Evolutionary conservation across 2,113 vertebrate species (phyloP).

Genomic region (Gymnogyps californianus): DNA sequence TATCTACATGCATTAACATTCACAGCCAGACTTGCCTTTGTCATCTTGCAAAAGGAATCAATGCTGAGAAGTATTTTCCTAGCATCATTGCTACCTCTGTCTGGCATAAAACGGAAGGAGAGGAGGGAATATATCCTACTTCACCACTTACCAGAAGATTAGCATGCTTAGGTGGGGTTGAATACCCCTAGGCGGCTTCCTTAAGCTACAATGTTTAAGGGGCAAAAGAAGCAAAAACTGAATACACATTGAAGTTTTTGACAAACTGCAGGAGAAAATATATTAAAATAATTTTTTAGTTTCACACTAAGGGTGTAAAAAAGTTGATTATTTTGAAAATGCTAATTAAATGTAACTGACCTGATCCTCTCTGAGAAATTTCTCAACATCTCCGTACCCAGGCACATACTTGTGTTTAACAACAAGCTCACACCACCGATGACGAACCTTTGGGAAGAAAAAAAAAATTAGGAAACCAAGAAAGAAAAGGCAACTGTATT

Average conservation of each 20-base stretch:
- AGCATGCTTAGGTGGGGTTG: not conserved
- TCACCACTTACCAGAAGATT: not conserved
- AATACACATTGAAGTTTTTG: not conserved
- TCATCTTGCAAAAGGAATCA: not conserved
- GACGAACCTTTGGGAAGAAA: slow-evolving; percentile 78
- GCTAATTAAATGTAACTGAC: slow-evolving; percentile 59
- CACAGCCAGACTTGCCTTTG: not conserved
- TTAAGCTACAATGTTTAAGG: not conserved
- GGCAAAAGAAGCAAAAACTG: not conserved
- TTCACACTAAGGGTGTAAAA: not conserved
- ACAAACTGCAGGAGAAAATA: not conserved
- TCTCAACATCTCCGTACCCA: slow-evolving; percentile 83
- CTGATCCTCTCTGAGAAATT: slow-evolving; percentile 88
- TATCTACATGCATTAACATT: not conserved
- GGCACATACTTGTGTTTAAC: slow-evolving; percentile 81
- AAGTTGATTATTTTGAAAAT: not conserved
- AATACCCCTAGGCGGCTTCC: not conserved
- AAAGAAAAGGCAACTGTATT: not conserved
- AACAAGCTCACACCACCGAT: slow-evolving; percentile 95
- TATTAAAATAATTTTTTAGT: not conserved
- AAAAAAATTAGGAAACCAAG: not conserved
- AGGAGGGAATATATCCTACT: not conserved
- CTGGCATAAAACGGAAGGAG: not conserved
- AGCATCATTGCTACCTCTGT: not conserved
- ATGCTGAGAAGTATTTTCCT: not conserved